These are phyloP conservation scores for Ranitomeya variabilis DNA, from an alignment of 2,113 vertebrate genomes.

Conservation along the genomic window DNA sequence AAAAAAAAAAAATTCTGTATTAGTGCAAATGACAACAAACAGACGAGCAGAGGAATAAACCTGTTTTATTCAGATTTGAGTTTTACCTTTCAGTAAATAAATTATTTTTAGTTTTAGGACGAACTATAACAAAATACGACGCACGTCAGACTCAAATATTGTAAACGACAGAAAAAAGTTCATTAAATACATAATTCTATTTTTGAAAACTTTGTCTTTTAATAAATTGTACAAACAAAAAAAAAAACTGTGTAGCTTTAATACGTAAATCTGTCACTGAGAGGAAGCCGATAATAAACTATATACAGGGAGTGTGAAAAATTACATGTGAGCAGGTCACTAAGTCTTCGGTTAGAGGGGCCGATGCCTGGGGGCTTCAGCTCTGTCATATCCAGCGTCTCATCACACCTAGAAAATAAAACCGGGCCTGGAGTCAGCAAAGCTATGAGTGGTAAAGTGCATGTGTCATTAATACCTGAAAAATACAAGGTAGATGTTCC, in stretches of 20 bases:
- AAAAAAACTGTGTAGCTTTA: conserved; percentile 71
- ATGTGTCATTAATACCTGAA: too few relatives aligned
- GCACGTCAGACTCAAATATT: conserved; percentile 47
- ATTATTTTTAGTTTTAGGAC: conserved; percentile 65
- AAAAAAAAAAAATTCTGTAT: not conserved
- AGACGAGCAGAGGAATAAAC: conserved; percentile 38
- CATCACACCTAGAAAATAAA: not conserved
- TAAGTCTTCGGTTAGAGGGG: not conserved
- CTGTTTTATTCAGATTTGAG: conserved; percentile 66
- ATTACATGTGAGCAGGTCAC: conserved; percentile 27
- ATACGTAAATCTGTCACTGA: conserved; percentile 53
- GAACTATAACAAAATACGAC: conserved; percentile 64
- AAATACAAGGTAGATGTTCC: too few relatives aligned
- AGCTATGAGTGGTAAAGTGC: too few relatives aligned
- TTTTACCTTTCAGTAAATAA: conserved; percentile 68
- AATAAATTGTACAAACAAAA: conserved; percentile 66
- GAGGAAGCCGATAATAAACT: conserved; percentile 16
- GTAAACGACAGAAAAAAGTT: conserved; percentile 57
- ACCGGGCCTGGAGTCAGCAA: not conserved
- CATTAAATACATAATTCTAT: conserved; percentile 50
- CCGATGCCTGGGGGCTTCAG: not conserved
- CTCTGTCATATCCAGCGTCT: not conserved
- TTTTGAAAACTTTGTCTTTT: conserved; percentile 67
- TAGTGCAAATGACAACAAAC: not conserved
- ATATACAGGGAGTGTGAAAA: conserved; percentile 41